Evolutionary conservation across 2,113 vertebrate species (phyloP).

Genomic region (Murina feae): DNA sequence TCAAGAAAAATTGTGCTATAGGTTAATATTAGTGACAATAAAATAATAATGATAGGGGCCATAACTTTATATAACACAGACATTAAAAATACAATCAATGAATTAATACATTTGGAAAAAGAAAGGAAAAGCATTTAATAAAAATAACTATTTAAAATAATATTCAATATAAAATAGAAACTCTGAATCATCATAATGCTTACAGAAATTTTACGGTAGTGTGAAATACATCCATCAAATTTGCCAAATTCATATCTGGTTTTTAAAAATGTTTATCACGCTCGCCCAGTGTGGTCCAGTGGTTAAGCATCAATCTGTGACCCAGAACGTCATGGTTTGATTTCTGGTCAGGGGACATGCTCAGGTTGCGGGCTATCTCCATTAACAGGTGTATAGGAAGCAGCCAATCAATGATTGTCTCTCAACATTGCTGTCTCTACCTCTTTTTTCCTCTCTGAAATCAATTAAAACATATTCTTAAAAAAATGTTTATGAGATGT

Average conservation of each 20-base stretch:
- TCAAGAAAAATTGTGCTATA: neutral
- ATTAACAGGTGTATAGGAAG: neutral
- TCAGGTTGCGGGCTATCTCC: neutral
- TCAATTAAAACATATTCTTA: neutral
- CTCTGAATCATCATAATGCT: neutral
- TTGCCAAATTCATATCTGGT: neutral
- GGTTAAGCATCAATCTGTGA: too few relatives aligned
- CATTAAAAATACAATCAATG: neutral
- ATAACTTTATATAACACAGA: neutral
- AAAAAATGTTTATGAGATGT: neutral
- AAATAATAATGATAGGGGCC: neutral
- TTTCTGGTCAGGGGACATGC: neutral
- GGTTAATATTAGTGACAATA: neutral
- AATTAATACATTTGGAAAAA: neutral
- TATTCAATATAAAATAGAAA: neutral
- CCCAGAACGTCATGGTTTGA: neutral
- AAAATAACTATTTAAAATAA: neutral
- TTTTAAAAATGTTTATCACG: neutral
- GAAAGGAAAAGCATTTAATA: neutral
- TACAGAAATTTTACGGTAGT: neutral
- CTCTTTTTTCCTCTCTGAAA: neutral
- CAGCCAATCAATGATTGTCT: neutral
- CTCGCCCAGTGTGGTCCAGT: too few relatives aligned
- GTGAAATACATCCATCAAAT: neutral
- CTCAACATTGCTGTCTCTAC: neutral